Evolutionary conservation across 2,113 vertebrate genomes (phyloP).

Genomic region (Podocnemis expansa): DNA sequence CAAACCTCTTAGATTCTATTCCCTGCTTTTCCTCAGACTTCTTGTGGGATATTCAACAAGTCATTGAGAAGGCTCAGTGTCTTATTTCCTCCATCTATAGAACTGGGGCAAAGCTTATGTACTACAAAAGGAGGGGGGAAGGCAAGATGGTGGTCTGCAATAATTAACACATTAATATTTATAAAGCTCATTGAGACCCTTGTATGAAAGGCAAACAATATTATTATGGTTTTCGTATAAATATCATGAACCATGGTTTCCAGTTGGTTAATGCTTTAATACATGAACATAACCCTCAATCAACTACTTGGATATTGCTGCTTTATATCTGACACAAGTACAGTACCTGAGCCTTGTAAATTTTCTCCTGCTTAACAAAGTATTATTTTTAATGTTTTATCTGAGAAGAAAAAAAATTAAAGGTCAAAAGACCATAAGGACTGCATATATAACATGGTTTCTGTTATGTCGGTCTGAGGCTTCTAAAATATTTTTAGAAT

Average conservation of each 20-base stretch:
- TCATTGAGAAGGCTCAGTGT: not conserved
- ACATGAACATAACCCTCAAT: not conserved
- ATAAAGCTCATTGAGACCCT: not conserved
- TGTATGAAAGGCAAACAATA: not conserved
- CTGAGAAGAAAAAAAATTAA: conserved; percentile 62
- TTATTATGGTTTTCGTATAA: not conserved
- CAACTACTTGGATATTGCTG: not conserved
- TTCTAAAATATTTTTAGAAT: conserved; percentile 74
- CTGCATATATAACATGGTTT: conserved; percentile 56
- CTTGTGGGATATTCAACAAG: not conserved
- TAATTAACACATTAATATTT: not conserved
- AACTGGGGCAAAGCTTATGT: not conserved
- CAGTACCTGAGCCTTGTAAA: not conserved
- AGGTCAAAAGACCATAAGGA: conserved; percentile 36
- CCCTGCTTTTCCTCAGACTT: not conserved
- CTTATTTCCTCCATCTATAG: not conserved
- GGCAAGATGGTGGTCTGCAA: not conserved
- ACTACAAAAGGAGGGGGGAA: not conserved
- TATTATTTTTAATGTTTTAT: conserved; percentile 52
- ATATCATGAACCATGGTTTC: not conserved
- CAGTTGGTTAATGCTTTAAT: not conserved
- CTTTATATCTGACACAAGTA: conserved; percentile 43
- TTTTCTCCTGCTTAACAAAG: not conserved
- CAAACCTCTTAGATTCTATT: rapidly evolving
- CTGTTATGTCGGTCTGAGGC: conserved; percentile 48